Percentiles rank a stretch among this genome's conserved stretches.
phyloP scores from a whole-genome alignment of 2,888 invertebrate genomes.

The Thymelicus lineola region DNA sequence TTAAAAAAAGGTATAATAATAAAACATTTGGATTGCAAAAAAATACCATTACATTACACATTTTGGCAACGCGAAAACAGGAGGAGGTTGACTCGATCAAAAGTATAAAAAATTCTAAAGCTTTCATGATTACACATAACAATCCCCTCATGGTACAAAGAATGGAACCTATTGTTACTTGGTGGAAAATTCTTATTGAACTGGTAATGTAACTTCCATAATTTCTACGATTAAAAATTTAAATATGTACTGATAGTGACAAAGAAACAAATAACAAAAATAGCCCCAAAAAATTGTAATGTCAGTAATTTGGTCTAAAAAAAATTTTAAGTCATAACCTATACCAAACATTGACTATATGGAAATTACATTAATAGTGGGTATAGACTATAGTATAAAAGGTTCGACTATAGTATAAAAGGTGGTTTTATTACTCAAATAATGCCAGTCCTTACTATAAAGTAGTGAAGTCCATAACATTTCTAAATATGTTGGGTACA shows the following conservation, averaged over 20 bases:
- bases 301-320: no score
- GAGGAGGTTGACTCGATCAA: slow-evolving; percentile 76
- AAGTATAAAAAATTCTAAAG: slow-evolving; percentile 57
- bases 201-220: slow-evolving; percentile 71
- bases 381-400: slow-evolving; percentile 10
- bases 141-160: slow-evolving; percentile 78
- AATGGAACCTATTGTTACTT: slow-evolving; percentile 25
- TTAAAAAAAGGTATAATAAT: slow-evolving; percentile 59
- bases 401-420: slow-evolving; percentile 12
- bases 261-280: no score
- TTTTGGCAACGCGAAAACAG: slow-evolving; percentile 75
- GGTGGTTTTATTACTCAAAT: slow-evolving; percentile 32
- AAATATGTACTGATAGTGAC: no score
- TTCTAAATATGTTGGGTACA: neutral
- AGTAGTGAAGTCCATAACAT: slow-evolving; percentile 26
- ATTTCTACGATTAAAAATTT: slow-evolving; percentile 6
- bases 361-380: slow-evolving; percentile 65
- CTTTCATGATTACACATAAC: slow-evolving; percentile 46
- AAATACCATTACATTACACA: slow-evolving; percentile 29
- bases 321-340: no score
- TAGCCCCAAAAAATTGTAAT: no score
- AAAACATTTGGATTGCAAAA: slow-evolving; percentile 44
- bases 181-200: slow-evolving; percentile 42
- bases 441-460: slow-evolving; percentile 33
- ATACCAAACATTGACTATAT: slow-evolving; percentile 49